Evolutionary conservation across 92 coral and sea anemone species (phyloP).

Genomic region (Hydrozoanthus gracilis): DNA sequence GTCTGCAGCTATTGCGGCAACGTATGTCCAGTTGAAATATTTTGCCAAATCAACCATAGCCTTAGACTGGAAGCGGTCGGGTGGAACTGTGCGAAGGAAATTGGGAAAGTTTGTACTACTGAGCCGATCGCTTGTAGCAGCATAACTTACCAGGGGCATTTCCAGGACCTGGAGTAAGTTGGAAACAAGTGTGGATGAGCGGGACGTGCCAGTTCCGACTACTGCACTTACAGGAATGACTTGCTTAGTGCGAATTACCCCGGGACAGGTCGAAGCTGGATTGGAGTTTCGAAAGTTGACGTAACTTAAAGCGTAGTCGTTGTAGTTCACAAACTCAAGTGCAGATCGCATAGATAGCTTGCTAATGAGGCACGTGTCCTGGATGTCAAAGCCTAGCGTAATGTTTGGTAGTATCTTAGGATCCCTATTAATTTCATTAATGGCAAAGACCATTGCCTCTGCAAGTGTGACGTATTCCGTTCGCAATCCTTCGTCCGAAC

Average conservation of each 20-base stretch:
- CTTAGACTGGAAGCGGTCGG: slow-evolving; percentile 84
- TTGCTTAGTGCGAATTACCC: slow-evolving; percentile 39
- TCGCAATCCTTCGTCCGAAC: slow-evolving; percentile 51
- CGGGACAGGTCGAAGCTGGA: slow-evolving; percentile 39
- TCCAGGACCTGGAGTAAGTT: slow-evolving; percentile 74
- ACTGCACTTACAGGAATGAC: slow-evolving; percentile 61
- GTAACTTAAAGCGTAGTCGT: slow-evolving; percentile 56
- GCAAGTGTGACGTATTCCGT: slow-evolving; percentile 73
- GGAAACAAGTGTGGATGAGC: slow-evolving; percentile 72
- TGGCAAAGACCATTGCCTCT: slow-evolving; percentile 92
- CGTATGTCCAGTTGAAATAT: slow-evolving; percentile 88
- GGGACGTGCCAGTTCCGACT: slow-evolving; percentile 76
- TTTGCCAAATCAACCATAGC: slow-evolving; percentile 81
- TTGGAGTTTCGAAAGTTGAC: slow-evolving; percentile 33
- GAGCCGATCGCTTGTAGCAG: slow-evolving; percentile 86
- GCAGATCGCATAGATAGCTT: slow-evolving; percentile 78
- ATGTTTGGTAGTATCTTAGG: slow-evolving; percentile 70
- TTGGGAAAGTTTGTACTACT: slow-evolving; percentile 78
- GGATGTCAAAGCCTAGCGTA: slow-evolving; percentile 80
- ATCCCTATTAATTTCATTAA: slow-evolving; percentile 77
- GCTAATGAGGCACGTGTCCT: slow-evolving; percentile 72
- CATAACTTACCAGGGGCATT: slow-evolving; percentile 90
- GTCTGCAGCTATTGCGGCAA: slow-evolving; percentile 77
- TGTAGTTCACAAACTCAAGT: slow-evolving; percentile 70
- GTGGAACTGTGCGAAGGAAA: slow-evolving; percentile 90